Evolutionary conservation across 2,888 invertebrate genomes (phyloP).

Genomic region (Sepioteuthis lessoniana): DNA sequence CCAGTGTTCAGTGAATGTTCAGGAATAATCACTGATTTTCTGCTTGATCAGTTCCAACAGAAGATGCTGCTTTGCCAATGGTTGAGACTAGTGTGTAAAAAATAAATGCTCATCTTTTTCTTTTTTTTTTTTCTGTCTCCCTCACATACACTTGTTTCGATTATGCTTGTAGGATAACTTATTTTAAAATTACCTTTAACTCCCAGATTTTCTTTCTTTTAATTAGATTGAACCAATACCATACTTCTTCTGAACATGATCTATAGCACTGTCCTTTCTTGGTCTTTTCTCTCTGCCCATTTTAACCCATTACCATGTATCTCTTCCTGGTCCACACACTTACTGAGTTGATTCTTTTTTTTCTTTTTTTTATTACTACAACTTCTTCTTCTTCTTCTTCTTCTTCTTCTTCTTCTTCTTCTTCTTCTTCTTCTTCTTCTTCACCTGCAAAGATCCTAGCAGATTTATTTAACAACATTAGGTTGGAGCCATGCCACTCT

Average conservation of each 20-base stretch:
- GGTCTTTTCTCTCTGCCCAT: background rate
- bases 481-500: conserved; percentile 46
- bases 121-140: background rate
- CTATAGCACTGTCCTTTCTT: background rate
- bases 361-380: background rate
- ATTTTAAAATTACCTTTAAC: fast-evolving
- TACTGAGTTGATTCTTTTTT: background rate
- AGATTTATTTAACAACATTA: background rate
- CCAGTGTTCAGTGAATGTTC: background rate
- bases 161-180: background rate
- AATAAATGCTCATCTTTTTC: too few species aligned
- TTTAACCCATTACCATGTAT: background rate
- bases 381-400: background rate
- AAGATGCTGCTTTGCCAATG: background rate
- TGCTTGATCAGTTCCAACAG: background rate
- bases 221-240: background rate
- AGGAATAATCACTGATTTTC: background rate
- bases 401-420: background rate
- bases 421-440: background rate
- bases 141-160: background rate
- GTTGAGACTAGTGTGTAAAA: too few species aligned
- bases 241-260: background rate
- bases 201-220: background rate
- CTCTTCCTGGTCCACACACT: background rate
- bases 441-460: background rate